These are phyloP conservation scores for Biston stratarius DNA, from an alignment of 2,888 invertebrate genomes.

Conservation along the genomic window DNA sequence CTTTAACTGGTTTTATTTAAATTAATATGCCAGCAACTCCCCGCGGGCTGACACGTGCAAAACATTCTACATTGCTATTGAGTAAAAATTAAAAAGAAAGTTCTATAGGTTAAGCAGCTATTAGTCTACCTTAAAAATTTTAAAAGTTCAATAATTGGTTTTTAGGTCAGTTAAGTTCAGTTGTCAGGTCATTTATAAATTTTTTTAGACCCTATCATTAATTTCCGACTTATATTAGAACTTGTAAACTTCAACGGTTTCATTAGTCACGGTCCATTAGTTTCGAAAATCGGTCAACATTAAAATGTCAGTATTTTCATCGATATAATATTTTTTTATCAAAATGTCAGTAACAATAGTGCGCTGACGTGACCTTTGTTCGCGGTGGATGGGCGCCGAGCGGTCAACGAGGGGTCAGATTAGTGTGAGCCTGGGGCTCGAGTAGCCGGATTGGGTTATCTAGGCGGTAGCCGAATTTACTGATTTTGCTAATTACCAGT, in stretches of 20 bases:
- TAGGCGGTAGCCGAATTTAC: slow-evolving; percentile 7
- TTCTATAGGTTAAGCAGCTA: too few relatives aligned
- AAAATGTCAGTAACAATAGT: slow-evolving; percentile 39
- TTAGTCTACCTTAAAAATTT: too few relatives aligned
- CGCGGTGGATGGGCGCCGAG: slow-evolving; percentile 28
- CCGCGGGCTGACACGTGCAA: too few relatives aligned
- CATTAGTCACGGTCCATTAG: slow-evolving; percentile 16
- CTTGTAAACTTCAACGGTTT: not conserved
- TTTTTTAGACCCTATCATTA: not conserved
- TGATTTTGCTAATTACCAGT: not conserved
- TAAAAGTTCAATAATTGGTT: too few relatives aligned
- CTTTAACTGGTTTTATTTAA: too few relatives aligned
- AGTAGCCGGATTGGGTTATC: not conserved
- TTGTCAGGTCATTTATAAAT: too few relatives aligned
- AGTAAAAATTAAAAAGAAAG: too few relatives aligned
- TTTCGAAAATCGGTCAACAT: slow-evolving; percentile 10
- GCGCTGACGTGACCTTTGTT: slow-evolving; percentile 34
- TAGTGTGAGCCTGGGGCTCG: not conserved
- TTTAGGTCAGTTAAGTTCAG: too few relatives aligned
- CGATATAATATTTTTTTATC: slow-evolving; percentile 31
- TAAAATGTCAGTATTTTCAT: slow-evolving; percentile 25
- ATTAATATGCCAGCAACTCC: too few relatives aligned
- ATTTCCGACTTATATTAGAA: not conserved
- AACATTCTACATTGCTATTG: too few relatives aligned
- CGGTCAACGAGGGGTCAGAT: slow-evolving; percentile 38